phyloP scores from a whole-genome alignment of 2,797 vertebrate genomes.

The Leptoclinus maculatus region DNA sequence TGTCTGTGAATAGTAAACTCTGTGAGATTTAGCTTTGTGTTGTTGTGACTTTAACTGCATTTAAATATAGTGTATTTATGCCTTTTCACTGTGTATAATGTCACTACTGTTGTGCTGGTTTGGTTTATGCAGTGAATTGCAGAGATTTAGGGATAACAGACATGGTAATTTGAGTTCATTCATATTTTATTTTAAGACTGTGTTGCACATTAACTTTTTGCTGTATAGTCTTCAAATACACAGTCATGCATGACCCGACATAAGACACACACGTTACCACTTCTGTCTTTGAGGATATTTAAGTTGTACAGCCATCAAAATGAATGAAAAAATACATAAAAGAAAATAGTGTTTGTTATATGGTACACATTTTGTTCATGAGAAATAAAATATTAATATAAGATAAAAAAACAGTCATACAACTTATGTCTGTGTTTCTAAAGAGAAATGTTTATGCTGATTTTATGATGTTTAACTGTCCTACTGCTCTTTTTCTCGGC shows the following conservation, averaged over 20 bases:
- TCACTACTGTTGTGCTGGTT: constrained; percentile 10
- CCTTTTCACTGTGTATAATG: constrained; percentile 19
- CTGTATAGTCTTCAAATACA: constrained; percentile 11
- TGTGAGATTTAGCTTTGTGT: constrained; percentile 38
- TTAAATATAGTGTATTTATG: constrained; percentile 31
- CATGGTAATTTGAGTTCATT: neutral
- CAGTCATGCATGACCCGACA: constrained; percentile 25
- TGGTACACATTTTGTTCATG: constrained; percentile 46
- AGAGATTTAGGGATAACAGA: neutral
- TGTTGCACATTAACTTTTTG: constrained; percentile 18
- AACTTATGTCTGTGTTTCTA: neutral
- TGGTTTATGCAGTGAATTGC: constrained; percentile 15
- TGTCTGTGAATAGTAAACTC: constrained; percentile 47
- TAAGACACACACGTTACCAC: constrained; percentile 15
- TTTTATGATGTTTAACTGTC: constrained; percentile 1
- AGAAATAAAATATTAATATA: constrained; percentile 44
- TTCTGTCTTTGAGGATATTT: constrained; percentile 31
- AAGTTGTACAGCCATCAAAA: neutral
- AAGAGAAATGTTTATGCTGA: constrained; percentile 2
- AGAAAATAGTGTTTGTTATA: constrained; percentile 1
- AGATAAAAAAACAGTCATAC: neutral
- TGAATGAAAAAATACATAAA: constrained; percentile 19
- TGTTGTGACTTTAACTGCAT: constrained; percentile 36
- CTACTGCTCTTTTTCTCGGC: neutral
- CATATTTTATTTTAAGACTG: neutral